Evolutionary conservation across 2,888 invertebrate genomes (phyloP).

Genomic region (Phaonia tiefii): DNA sequence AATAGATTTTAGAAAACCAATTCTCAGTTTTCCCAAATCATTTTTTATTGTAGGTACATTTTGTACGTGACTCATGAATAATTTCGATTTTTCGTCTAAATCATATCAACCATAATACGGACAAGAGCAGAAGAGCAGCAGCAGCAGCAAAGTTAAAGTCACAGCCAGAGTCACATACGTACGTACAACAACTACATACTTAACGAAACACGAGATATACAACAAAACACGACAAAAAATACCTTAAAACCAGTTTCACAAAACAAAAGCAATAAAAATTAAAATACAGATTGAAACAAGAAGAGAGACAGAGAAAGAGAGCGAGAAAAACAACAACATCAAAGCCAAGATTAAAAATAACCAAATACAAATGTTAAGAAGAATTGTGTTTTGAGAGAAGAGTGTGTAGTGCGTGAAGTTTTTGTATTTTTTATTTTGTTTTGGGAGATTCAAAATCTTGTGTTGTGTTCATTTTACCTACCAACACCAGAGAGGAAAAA

Average conservation of each 20-base stretch:
- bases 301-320: constrained; percentile 44
- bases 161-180: background rate
- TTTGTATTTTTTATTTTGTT: background rate
- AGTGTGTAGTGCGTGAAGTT: constrained; percentile 47
- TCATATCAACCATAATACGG: no score
- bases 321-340: background rate
- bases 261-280: constrained; percentile 58
- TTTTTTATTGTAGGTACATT: no score
- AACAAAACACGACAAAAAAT: constrained; percentile 72
- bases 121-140: background rate
- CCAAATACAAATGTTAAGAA: constrained; percentile 35
- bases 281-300: constrained; percentile 43
- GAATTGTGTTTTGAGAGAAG: constrained; percentile 41
- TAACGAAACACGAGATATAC: constrained; percentile 32
- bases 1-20: no score
- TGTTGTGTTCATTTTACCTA: constrained; percentile 28
- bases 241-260: constrained; percentile 77
- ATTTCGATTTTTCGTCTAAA: no score
- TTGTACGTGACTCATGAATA: no score
- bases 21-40: no score
- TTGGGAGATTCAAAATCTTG: background rate
- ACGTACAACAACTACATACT: background rate
- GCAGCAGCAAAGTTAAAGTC: no score
- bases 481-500: constrained; percentile 40
- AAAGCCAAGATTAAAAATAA: constrained; percentile 15